Evolutionary conservation across 2,797 vertebrate species (phyloP).

Genomic region (Sylvilagus floridanus): DNA sequence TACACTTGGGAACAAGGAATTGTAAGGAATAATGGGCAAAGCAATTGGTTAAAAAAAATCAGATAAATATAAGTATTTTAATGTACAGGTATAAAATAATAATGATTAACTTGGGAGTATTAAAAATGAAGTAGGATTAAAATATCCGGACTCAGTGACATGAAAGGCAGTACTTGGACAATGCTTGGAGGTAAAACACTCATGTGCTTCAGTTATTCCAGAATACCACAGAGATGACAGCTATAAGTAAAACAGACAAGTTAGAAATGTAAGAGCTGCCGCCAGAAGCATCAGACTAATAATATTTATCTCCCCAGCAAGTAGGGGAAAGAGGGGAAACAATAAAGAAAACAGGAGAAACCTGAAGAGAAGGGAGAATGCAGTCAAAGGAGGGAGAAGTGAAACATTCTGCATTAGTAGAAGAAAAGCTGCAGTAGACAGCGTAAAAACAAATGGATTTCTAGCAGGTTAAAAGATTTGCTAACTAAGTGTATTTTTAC

Average conservation of each 20-base stretch:
- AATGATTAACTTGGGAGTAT: not conserved
- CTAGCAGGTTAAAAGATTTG: not conserved
- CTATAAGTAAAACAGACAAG: not conserved
- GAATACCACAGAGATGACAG: not conserved
- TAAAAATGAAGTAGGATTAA: not conserved
- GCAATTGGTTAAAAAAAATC: not conserved
- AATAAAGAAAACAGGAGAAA: not conserved
- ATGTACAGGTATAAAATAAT: not conserved
- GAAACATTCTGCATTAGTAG: not conserved
- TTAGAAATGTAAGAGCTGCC: not conserved
- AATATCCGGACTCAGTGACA: not conserved
- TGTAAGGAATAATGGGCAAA: not conserved
- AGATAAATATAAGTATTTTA: not conserved
- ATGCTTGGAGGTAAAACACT: not conserved
- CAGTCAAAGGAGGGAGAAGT: not conserved
- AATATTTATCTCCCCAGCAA: not conserved
- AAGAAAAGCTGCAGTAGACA: not conserved
- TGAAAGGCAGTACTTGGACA: not conserved
- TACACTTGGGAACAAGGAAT: not conserved
- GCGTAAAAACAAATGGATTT: not conserved
- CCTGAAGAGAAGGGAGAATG: not conserved
- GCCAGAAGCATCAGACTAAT: not conserved
- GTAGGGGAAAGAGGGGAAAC: not conserved
- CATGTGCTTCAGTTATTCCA: not conserved
- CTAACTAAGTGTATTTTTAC: not conserved